phyloP scores from a whole-genome alignment of 1,140 invertebrate species.

The Drosophila sturtevanti region DNA sequence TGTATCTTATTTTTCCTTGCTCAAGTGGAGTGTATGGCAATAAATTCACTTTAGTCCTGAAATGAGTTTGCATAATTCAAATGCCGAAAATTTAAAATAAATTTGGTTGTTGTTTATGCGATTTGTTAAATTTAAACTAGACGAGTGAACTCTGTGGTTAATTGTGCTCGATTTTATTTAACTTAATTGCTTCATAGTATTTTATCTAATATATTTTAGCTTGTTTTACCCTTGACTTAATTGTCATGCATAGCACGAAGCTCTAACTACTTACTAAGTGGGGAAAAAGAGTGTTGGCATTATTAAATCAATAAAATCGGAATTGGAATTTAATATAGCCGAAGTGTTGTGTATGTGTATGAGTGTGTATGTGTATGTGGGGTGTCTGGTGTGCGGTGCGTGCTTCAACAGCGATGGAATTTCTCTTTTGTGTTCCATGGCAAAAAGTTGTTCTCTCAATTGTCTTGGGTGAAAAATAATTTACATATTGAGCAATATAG shows the following conservation, averaged over 20 bases:
- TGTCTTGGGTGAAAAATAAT: slow-evolving; percentile 57
- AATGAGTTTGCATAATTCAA: slow-evolving; percentile 74
- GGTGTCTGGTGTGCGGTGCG: neutral
- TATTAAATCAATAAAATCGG: slow-evolving; percentile 69
- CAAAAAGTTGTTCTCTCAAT: slow-evolving; percentile 54
- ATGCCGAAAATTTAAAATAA: slow-evolving; percentile 53
- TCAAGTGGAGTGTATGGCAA: slow-evolving; percentile 38
- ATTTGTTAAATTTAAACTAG: neutral
- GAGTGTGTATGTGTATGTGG: neutral
- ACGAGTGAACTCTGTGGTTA: slow-evolving; percentile 8
- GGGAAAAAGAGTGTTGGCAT: slow-evolving; percentile 19
- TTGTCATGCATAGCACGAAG: slow-evolving; percentile 24
- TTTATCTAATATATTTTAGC: neutral
- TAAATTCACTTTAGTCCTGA: slow-evolving; percentile 68
- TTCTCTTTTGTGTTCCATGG: slow-evolving; percentile 46
- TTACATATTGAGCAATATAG: slow-evolving; percentile 59
- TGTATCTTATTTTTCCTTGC: neutral
- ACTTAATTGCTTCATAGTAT: slow-evolving; percentile 5
- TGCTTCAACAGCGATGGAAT: slow-evolving; percentile 41
- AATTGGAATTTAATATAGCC: slow-evolving; percentile 78
- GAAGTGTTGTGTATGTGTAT: slow-evolving; percentile 39
- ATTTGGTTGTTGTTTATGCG: slow-evolving; percentile 11
- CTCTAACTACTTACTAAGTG: slow-evolving; percentile 1
- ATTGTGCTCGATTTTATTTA: slow-evolving; percentile 1
- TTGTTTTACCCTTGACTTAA: neutral